These are phyloP conservation scores for Nautilus pompilius DNA, from an alignment of 1,140 invertebrate genomes.

Conservation along the genomic window DNA sequence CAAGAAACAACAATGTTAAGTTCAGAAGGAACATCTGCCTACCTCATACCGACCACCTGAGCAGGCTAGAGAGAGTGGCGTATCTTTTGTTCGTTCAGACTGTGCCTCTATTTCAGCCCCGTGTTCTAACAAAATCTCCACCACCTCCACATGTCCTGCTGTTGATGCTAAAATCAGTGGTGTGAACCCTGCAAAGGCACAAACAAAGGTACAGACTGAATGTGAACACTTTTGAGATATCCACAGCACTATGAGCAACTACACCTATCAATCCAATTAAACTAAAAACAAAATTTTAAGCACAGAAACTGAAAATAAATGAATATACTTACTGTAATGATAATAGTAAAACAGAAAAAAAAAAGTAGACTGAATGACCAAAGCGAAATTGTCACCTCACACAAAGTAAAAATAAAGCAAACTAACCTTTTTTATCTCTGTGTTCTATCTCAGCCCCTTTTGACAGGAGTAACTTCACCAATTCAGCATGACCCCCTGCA, in stretches of 20 bases:
- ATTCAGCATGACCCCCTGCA: slow-evolving; percentile 93
- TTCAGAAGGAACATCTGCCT: slow-evolving; percentile 7
- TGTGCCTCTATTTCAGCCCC: slow-evolving; percentile 96
- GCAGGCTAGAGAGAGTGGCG: slow-evolving; percentile 94
- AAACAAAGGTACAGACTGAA: too few species aligned
- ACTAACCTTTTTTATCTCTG: slow-evolving; percentile 84
- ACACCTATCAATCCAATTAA: too few species aligned
- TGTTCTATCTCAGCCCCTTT: slow-evolving; percentile 95
- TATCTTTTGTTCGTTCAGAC: slow-evolving; percentile 98
- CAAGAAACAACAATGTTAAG: neutral
- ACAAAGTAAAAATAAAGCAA: neutral
- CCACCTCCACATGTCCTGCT: slow-evolving; percentile 91
- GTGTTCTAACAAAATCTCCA: slow-evolving; percentile 89
- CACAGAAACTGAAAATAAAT: too few species aligned
- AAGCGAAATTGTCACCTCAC: too few species aligned
- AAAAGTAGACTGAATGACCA: too few species aligned
- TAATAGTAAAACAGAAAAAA: too few species aligned
- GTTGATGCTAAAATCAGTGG: slow-evolving; percentile 95
- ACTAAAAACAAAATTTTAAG: too few species aligned
- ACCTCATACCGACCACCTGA: slow-evolving; percentile 92
- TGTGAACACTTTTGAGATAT: too few species aligned
- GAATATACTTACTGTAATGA: too few species aligned
- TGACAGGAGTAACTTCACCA: slow-evolving; percentile 85
- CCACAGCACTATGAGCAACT: too few species aligned
- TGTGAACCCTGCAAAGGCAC: slow-evolving; percentile 82